These are phyloP conservation scores for Ciconia boyciana DNA, from an alignment of 2,113 vertebrate genomes.

Conservation along the genomic window DNA sequence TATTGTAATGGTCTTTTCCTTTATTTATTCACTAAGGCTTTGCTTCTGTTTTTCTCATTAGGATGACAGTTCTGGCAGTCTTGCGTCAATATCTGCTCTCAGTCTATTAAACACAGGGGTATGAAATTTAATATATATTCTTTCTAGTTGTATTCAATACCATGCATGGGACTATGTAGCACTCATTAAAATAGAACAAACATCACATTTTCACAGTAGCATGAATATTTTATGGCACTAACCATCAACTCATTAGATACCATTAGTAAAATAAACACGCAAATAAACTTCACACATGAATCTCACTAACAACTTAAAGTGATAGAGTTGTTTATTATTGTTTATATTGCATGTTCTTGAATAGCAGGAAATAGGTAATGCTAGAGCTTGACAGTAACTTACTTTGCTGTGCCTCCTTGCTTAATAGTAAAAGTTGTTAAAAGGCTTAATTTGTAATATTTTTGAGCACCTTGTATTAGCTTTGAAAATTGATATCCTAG, in stretches of 20 bases:
- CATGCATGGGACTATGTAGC: slow-evolving; percentile 69
- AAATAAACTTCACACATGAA: background rate
- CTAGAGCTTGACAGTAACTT: background rate
- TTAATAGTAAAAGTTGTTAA: background rate
- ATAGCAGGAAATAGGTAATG: background rate
- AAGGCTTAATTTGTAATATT: background rate
- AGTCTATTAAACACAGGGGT: slow-evolving; percentile 84
- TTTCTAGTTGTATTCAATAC: slow-evolving; percentile 59
- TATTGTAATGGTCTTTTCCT: slow-evolving; percentile 37
- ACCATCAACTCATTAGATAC: slow-evolving; percentile 63
- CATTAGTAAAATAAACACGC: slow-evolving; percentile 41
- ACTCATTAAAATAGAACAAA: slow-evolving; percentile 48
- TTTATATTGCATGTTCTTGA: slow-evolving; percentile 24
- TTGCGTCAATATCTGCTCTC: slow-evolving; percentile 83
- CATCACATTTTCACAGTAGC: slow-evolving; percentile 66
- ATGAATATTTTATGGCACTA: slow-evolving; percentile 66
- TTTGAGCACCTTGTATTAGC: background rate
- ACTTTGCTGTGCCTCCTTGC: background rate
- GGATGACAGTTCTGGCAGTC: slow-evolving; percentile 80
- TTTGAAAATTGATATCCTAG: background rate
- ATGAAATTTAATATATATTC: slow-evolving; percentile 74
- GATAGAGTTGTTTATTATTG: background rate
- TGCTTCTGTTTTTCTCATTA: slow-evolving; percentile 79
- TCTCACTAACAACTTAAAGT: slow-evolving; percentile 42
- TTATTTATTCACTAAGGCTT: slow-evolving; percentile 69